phyloP scores from a whole-genome alignment of 2,797 vertebrate species.

The Meriones psammophilus region DNA sequence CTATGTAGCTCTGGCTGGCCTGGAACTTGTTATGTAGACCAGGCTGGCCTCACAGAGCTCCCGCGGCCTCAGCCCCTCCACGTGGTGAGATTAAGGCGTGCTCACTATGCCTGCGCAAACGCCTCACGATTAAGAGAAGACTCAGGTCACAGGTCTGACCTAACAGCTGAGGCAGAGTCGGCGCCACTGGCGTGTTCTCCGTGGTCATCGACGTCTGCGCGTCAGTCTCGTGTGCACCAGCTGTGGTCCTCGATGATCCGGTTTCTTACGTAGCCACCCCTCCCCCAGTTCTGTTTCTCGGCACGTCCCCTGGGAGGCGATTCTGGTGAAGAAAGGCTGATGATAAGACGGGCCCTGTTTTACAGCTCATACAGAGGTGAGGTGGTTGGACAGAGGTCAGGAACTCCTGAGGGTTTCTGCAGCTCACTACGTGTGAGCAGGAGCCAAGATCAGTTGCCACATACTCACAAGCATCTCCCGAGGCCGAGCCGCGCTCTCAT shows the following conservation, averaged over 20 bases:
- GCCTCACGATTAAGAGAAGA: background rate
- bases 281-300: slow-evolving; percentile 3
- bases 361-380: slow-evolving; percentile 10
- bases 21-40: background rate
- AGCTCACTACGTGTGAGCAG: background rate
- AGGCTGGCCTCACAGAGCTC: background rate
- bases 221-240: slow-evolving; percentile 21
- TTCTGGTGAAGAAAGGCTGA: background rate
- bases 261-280: background rate
- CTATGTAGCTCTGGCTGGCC: background rate
- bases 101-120: too few relatives aligned
- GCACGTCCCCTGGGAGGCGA: background rate
- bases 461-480: background rate
- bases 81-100: background rate
- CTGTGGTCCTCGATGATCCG: background rate
- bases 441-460: background rate
- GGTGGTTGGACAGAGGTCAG: background rate
- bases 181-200: background rate
- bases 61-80: background rate
- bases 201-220: background rate
- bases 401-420: background rate
- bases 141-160: background rate
- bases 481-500: background rate
- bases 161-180: slow-evolving; percentile 27
- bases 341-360: background rate